Percentiles rank a stretch among this genome's conserved stretches.
Evolutionary conservation across 2,113 vertebrate genomes (phyloP).

Genomic region (Tricholaema leucomelas): DNA sequence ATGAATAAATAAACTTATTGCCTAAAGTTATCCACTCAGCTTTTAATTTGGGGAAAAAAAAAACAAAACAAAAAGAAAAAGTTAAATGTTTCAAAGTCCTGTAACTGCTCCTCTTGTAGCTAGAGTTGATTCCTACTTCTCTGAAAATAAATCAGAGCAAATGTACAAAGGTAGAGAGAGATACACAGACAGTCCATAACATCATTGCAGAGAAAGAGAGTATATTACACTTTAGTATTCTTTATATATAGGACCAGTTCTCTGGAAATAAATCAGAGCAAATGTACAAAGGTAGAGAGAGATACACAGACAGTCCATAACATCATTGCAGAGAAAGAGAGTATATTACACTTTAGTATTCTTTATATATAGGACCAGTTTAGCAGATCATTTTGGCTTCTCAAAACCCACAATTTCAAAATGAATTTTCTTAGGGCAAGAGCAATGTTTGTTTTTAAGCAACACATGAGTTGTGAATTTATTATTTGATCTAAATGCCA

Average conservation of each 20-base stretch:
- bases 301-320: background rate
- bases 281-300: too few species aligned
- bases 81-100: background rate
- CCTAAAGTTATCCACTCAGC: background rate
- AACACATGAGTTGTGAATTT: background rate
- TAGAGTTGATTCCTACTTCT: background rate
- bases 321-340: background rate
- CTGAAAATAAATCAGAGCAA: background rate
- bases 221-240: too few species aligned
- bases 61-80: background rate
- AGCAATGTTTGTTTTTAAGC: background rate
- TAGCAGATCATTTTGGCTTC: background rate
- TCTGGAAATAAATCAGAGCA: too few species aligned
- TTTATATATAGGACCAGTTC: too few species aligned
- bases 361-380: background rate
- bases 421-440: background rate
- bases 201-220: too few species aligned
- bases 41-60: background rate
- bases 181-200: background rate
- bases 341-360: background rate
- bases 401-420: background rate
- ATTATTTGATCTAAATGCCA: background rate
- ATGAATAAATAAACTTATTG: background rate
- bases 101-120: background rate
- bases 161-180: background rate